Evolutionary conservation across 2,888 invertebrate species (phyloP).

Genomic region (Anarsia innoxiella): DNA sequence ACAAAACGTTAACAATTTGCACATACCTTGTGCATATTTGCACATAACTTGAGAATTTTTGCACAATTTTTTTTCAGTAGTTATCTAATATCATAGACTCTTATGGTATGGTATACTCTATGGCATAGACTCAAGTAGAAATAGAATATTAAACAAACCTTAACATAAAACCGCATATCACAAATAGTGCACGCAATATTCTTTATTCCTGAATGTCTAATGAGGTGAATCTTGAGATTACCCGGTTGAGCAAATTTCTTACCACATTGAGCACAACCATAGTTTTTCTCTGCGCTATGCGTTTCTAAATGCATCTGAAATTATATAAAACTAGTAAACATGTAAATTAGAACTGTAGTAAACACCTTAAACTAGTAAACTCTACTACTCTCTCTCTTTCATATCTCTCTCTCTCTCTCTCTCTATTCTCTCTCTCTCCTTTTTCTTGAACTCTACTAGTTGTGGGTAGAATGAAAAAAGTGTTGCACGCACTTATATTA

Average conservation of each 20-base stretch:
- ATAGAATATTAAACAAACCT: slow-evolving; percentile 46
- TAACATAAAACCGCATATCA: slow-evolving; percentile 65
- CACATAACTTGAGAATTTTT: too few relatives aligned
- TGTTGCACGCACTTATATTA: too few relatives aligned
- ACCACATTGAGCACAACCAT: slow-evolving; percentile 81
- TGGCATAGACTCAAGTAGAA: too few relatives aligned
- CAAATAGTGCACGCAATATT: slow-evolving; percentile 60
- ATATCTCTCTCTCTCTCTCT: not conserved
- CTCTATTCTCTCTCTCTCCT: too few relatives aligned
- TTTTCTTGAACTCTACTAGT: too few relatives aligned
- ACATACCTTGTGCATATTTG: too few relatives aligned
- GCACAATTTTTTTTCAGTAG: too few relatives aligned
- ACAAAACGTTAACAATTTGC: too few relatives aligned
- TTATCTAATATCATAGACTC: too few relatives aligned
- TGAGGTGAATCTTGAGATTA: slow-evolving; percentile 63
- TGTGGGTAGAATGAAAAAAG: too few relatives aligned
- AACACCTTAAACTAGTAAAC: not conserved
- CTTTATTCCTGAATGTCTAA: slow-evolving; percentile 64
- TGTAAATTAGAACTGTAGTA: not conserved
- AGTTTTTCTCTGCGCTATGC: slow-evolving; percentile 83
- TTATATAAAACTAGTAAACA: not conserved
- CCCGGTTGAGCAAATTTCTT: slow-evolving; percentile 80
- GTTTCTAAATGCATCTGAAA: slow-evolving; percentile 78
- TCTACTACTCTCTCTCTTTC: not conserved
- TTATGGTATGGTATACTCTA: too few relatives aligned